These are phyloP conservation scores for Lapara coniferarum DNA, from an alignment of 2,888 invertebrate species.

Conservation along the genomic window DNA sequence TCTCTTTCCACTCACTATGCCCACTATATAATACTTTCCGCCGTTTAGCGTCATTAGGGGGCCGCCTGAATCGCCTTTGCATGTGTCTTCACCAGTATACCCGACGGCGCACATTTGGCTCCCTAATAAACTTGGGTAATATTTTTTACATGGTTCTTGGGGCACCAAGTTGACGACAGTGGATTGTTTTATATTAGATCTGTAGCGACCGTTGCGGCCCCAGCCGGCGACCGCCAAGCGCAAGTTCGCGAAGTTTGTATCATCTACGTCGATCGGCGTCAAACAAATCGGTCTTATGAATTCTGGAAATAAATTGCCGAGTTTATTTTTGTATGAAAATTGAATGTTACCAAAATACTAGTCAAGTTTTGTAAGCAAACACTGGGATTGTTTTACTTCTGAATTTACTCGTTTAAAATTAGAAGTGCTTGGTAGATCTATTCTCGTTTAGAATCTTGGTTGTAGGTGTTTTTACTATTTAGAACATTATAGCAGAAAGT, in stretches of 20 bases:
- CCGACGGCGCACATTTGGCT: slow-evolving; percentile 73
- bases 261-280: slow-evolving; percentile 67
- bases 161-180: slow-evolving; percentile 69
- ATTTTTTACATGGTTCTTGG: slow-evolving; percentile 57
- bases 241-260: slow-evolving; percentile 57
- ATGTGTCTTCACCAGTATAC: slow-evolving; percentile 70
- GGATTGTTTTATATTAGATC: slow-evolving; percentile 68
- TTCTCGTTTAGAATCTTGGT: too few relatives aligned
- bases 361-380: too few relatives aligned
- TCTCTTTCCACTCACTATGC: slow-evolving; percentile 75
- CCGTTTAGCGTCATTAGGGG: slow-evolving; percentile 71
- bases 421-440: neutral
- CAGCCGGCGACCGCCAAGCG: slow-evolving; percentile 72
- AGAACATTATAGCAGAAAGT: too few relatives aligned
- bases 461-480: too few relatives aligned
- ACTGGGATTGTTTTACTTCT: neutral
- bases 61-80: slow-evolving; percentile 77
- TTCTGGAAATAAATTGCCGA: slow-evolving; percentile 54
- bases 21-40: slow-evolving; percentile 67
- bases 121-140: slow-evolving; percentile 59
- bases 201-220: slow-evolving; percentile 68
- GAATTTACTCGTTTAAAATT: neutral
- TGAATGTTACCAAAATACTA: neutral
- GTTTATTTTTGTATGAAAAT: neutral
- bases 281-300: slow-evolving; percentile 74